Base-by-base conservation (phyloP, 2,113 vertebrate genomes). In the Hyaena hyaena region DNA sequence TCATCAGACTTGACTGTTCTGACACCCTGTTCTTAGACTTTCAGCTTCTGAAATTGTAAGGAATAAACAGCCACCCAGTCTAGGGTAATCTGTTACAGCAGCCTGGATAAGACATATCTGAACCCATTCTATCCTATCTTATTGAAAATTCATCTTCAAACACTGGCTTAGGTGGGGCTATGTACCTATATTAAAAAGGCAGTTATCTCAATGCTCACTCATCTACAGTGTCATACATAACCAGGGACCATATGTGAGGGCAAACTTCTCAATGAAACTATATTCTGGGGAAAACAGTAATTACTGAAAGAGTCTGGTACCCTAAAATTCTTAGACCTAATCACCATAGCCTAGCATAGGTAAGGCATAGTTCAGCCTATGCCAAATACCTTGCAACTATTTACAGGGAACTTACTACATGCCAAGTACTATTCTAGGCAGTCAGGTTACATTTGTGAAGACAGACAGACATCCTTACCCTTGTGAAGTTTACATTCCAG, bases 81-180 rank as follows among this genome's bases (percentile, higher is more conserved):
- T 80, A 53, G 0, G 10, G 21, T 35, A 50, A 28, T 73, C 65
- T 86, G 9, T 66, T 66, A 55, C 6, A 66, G 28, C 4, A 82
- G 16, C 11, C 58, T 0, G 2, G 21, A 58, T n/a, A n/a, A 50
- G 11, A 48, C 15, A 65, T 43, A 10, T 21, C 9, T 10, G 86
- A 76, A 24, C 1, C 2, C 48, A 48, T 7, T 26, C 24, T 68
- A 31, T 7, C 50, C 0, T 14, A 58, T 8, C 10, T n/a, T 86
- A 28, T 3, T 39, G 7, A 43, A 88, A 69, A 84, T 26, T 9
- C 87, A 3, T 15, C 7, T 77, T 85, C 33, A 69, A 92, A 43
- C 5, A 53, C 48, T 26, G 21, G 0, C 4, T 1, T 48, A 24
- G 0, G 4, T 4, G 5, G 11, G 19, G 5, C 4, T 45, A 0